Percentiles rank a stretch among this genome's conserved stretches.
Conservation (phyloP, 2,888 invertebrate genomes). For the Empis livida region DNA sequence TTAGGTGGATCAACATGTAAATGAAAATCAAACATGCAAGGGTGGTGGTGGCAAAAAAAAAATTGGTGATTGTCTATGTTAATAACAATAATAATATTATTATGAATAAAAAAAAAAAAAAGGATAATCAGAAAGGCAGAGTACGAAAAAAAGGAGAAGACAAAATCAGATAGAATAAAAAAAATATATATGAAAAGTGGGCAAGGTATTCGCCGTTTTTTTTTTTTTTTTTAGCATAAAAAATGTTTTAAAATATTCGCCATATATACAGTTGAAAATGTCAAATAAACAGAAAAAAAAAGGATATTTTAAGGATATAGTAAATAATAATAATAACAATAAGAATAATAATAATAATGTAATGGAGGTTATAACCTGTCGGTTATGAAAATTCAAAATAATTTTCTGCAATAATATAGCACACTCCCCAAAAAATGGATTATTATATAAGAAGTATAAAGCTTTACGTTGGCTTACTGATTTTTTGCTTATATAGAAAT, state of each 20-base stretch:
- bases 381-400: too few species aligned
- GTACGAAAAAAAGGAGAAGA: too few species aligned
- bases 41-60: constrained; percentile 18
- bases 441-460: not conserved
- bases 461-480: too few species aligned
- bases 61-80: not conserved
- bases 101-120: too few species aligned
- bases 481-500: too few species aligned
- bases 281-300: not conserved
- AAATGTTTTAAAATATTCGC: not conserved
- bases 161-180: too few species aligned
- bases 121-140: too few species aligned
- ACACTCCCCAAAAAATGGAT: not conserved
- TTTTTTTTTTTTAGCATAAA: too few species aligned
- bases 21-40: constrained; percentile 37
- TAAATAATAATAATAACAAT: too few species aligned
- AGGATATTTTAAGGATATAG: not conserved
- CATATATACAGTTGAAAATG: not conserved
- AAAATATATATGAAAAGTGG: not conserved
- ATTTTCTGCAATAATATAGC: not conserved
- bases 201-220: not conserved
- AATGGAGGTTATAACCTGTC: too few species aligned
- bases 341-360: too few species aligned
- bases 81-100: not conserved
- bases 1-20: constrained; percentile 23